Evolutionary conservation across 2,113 vertebrate genomes (phyloP).

Genomic region (Gavia stellata): DNA sequence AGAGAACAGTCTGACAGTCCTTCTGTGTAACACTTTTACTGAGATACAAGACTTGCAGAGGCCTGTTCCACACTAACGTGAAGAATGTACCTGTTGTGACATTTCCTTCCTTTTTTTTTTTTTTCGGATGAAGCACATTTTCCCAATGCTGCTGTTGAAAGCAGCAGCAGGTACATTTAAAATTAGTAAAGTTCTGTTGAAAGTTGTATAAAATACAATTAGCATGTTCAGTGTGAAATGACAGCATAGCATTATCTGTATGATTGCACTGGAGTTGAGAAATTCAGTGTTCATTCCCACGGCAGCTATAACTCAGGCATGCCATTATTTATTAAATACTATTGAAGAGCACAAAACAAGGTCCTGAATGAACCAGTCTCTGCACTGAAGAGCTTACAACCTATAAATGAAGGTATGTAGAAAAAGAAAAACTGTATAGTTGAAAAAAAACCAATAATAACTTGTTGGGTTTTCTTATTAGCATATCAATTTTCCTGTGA

Average conservation of each 20-base stretch:
- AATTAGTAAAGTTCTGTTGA: not conserved
- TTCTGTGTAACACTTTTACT: not conserved
- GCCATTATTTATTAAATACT: not conserved
- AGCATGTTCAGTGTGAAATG: not conserved
- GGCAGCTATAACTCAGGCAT: not conserved
- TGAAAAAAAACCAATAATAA: not conserved
- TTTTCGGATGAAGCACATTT: not conserved
- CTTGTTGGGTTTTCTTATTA: not conserved
- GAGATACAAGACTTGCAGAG: not conserved
- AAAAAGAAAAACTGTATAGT: not conserved
- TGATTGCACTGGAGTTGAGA: not conserved
- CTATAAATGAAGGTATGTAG: not conserved
- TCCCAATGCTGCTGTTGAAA: not conserved
- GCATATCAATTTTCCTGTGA: not conserved
- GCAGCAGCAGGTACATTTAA: not conserved
- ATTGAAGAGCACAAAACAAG: not conserved
- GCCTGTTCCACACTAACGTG: not conserved
- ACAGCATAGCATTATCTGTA: not conserved
- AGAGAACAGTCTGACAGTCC: not conserved
- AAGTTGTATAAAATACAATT: not conserved
- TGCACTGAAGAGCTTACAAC: not conserved
- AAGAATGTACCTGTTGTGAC: not conserved
- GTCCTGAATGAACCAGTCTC: not conserved
- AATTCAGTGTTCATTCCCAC: not conserved
- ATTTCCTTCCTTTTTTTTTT: not conserved